Evolutionary conservation across 2,113 vertebrate species (phyloP).

Genomic region (Limnothrissa miodon): DNA sequence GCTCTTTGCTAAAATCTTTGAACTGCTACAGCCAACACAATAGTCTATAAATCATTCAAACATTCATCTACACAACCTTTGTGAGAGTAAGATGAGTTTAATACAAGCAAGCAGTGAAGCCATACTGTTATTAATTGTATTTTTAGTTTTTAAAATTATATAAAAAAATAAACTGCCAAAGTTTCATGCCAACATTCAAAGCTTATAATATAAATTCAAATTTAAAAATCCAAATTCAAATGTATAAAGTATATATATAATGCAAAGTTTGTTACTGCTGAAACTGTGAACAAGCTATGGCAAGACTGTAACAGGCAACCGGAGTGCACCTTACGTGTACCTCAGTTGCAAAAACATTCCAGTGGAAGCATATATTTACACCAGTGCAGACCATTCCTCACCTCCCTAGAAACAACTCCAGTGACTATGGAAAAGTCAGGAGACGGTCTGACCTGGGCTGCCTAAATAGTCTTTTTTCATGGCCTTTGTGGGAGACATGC

Average conservation of each 20-base stretch:
- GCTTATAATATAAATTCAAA: no score
- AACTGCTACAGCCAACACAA: background rate
- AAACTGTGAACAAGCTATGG: background rate
- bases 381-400: background rate
- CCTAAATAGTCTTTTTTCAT: constrained; percentile 28
- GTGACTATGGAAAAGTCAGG: background rate
- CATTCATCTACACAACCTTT: background rate
- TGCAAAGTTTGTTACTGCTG: no score
- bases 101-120: background rate
- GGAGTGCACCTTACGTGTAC: background rate
- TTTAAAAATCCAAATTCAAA: no score
- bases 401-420: background rate
- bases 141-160: no score
- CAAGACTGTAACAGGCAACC: background rate
- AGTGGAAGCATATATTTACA: background rate
- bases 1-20: no score
- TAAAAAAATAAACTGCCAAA: no score
- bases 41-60: background rate
- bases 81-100: background rate
- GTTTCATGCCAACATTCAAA: no score
- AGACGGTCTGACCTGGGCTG: background rate
- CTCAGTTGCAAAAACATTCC: background rate
- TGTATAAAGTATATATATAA: no score
- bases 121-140: background rate
- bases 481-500: constrained; percentile 10